Evolutionary conservation across 92 coral and sea anemone genomes (phyloP), one percentile per base, ranked within the genome.

Genomic region (Epizoanthus ramosus): DNA sequence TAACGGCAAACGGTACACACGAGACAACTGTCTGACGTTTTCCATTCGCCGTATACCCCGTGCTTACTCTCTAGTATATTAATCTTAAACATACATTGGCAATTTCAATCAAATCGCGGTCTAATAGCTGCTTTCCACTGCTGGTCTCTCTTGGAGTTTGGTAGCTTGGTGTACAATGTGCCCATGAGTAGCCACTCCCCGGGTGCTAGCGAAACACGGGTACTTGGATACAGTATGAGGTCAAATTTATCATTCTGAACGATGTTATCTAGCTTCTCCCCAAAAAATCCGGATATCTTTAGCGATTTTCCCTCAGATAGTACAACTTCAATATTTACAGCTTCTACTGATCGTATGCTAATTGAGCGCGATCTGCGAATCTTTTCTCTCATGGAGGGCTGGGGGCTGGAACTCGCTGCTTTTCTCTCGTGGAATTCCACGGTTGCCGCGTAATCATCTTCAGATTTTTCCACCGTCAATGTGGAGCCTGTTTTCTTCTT

Each of bases 41-140:
- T 6, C 43, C 43, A 37, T 37, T 37, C 3, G 5, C 43, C 3
- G 43, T 37, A 37, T 37, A 37, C 5, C 3, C 43, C 3, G 3
- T 37, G 1, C 43, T 37, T 37, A 37, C 43, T 6, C 43, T 37
- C 43, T 6, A 37, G 31, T 43, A 43, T 43, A 43, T 6, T 43
- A 9, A 50, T 50, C 9, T 2, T 12, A 50, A 50, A 50, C 14
- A 50, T 1, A 50, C 54, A 50, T 10, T 6, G 14, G 54, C 54
- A 0, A 50, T 50, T 47, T 88, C 59, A 90, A 59, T 90, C 85
- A 75, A 90, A 86, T 14, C 73, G 77, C 5, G 86, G 59, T 60
- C 93, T 85, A 6, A 93, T 90, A 4, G 95, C 98, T 3, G 98
- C 98, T 16, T 85, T 83, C 98, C 98, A 93, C 53, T 92, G 98